These are phyloP conservation scores for Ramphastos sulfuratus DNA, from an alignment of 2,113 vertebrate genomes.

Conservation along the genomic window DNA sequence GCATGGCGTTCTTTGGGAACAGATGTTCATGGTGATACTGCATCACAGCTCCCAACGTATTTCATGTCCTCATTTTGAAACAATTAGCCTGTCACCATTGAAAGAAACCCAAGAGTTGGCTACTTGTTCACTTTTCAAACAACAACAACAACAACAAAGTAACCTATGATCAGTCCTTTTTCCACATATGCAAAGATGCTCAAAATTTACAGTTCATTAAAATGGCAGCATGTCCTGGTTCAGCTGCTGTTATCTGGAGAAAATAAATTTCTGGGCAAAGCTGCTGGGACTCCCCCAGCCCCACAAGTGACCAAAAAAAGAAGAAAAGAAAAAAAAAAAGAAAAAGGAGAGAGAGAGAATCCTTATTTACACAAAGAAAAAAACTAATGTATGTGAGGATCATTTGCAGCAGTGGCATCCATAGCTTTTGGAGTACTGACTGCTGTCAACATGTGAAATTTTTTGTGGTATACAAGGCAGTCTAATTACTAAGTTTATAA, in stretches of 20 bases:
- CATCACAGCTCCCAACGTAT: neutral
- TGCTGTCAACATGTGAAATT: neutral
- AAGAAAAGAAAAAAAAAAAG: no score
- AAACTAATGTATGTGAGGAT: neutral
- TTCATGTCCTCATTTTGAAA: constrained; percentile 36
- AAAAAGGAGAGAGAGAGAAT: neutral
- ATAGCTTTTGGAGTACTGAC: neutral
- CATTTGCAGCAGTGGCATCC: neutral
- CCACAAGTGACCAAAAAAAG: neutral
- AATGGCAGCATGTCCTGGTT: neutral
- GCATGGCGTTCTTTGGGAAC: constrained; percentile 20
- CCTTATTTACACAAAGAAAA: neutral
- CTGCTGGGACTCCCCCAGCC: neutral
- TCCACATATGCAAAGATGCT: constrained; percentile 15
- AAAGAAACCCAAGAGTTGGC: constrained; percentile 34
- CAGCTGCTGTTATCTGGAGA: constrained; percentile 7
- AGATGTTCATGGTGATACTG: constrained; percentile 57
- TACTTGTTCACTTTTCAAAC: constrained; percentile 50
- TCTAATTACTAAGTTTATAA: neutral
- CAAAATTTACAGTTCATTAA: constrained; percentile 37
- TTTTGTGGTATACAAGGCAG: neutral
- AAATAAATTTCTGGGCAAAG: neutral
- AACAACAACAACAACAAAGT: neutral
- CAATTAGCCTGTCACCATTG: constrained; percentile 36
- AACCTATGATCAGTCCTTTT: constrained; percentile 28